These are phyloP conservation scores for Coelopa frigida DNA, from an alignment of 1,140 invertebrate genomes.

Conservation along the genomic window DNA sequence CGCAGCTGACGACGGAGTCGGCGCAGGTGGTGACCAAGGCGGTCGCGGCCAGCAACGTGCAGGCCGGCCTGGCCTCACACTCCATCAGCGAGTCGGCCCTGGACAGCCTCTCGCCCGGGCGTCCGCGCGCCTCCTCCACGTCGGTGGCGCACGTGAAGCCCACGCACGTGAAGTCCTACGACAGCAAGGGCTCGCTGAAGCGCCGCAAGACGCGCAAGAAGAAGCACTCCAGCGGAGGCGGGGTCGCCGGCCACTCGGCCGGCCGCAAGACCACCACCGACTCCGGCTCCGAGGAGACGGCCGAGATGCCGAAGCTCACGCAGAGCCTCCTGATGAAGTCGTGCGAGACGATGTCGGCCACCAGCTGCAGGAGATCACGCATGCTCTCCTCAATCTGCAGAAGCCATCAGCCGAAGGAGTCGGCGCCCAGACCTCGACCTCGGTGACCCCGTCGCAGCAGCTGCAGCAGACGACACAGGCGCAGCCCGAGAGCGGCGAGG, in stretches of 20 bases:
- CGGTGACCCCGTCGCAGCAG: too few species aligned
- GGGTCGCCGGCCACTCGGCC: conserved; percentile 19
- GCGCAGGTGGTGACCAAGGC: conserved; percentile 29
- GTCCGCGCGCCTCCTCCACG: conserved; percentile 35
- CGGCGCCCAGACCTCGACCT: too few species aligned
- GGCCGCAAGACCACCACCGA: conserved; percentile 52
- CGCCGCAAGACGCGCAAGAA: conserved; percentile 62
- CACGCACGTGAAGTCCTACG: conserved; percentile 36
- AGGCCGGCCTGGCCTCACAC: conserved; percentile 50
- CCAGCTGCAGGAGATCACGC: conserved; percentile 40
- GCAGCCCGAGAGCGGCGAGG: conserved; percentile 17
- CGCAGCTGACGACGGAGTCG: conserved; percentile 53
- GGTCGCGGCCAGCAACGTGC: conserved; percentile 19
- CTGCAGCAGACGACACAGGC: neutral
- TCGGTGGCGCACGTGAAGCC: conserved; percentile 27
- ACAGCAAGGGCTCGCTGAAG: conserved; percentile 48
- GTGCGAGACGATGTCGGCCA: conserved; percentile 47
- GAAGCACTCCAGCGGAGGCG: conserved; percentile 37
- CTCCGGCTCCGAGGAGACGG: conserved; percentile 50
- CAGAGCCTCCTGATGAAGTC: conserved; percentile 36
- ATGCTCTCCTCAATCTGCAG: conserved; percentile 32
- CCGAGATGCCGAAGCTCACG: conserved; percentile 33
- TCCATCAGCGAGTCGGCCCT: conserved; percentile 83
- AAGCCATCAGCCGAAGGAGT: too few species aligned
- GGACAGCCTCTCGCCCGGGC: conserved; percentile 55